phyloP scores from a whole-genome alignment of 2,113 vertebrate species.

The Meleagris gallopavo region DNA sequence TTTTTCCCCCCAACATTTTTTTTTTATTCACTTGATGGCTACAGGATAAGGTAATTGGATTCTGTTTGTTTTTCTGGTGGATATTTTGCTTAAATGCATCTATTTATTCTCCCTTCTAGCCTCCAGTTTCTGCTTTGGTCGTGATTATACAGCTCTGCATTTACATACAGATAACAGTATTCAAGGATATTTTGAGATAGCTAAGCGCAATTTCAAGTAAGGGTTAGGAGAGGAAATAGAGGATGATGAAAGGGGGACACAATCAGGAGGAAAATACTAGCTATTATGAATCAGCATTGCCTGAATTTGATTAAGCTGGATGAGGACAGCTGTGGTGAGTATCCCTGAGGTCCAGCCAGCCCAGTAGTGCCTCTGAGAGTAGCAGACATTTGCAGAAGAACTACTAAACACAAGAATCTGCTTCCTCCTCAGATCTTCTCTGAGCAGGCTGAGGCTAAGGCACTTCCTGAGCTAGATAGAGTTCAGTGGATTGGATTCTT shows the following conservation, averaged over 20 bases:
- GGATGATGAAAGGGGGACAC: not conserved
- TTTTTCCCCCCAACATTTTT: accelerated
- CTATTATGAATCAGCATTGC: constrained; percentile 27
- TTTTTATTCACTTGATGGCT: accelerated
- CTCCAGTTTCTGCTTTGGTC: not conserved
- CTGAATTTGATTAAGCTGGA: not conserved
- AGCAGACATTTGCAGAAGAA: constrained; percentile 10
- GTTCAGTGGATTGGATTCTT: not conserved
- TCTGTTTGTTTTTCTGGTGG: not conserved
- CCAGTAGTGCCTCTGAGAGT: not conserved
- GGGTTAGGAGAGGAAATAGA: not conserved
- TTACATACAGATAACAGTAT: not conserved
- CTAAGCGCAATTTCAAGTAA: not conserved
- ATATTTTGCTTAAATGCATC: not conserved
- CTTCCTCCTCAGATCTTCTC: not conserved
- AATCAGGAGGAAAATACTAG: not conserved
- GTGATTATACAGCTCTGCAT: not conserved
- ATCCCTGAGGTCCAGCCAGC: not conserved
- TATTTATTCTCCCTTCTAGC: not conserved
- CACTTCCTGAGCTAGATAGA: not conserved
- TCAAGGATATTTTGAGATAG: not conserved
- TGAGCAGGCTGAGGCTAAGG: accelerated
- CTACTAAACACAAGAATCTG: not conserved
- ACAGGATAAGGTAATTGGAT: not conserved
- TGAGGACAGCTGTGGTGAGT: not conserved